Base-by-base conservation (phyloP, 2,888 invertebrate genomes). In the Brachynemurus nebulosus region DNA sequence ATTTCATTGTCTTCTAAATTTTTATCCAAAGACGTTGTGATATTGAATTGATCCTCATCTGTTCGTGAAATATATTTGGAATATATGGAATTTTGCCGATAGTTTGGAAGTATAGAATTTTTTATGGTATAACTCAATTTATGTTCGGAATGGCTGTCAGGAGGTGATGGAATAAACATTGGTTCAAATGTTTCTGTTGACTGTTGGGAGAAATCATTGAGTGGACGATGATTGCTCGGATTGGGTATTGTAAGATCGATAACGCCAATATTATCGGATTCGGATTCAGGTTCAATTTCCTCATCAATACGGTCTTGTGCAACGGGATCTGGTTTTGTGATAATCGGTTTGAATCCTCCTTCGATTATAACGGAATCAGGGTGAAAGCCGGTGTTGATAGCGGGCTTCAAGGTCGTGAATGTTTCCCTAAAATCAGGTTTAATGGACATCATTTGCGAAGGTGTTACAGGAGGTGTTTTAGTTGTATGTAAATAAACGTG, bases 261-360 rank as follows among this genome's bases (percentile, higher is more conserved):
- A 16, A 62, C 56, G 16, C 64, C 64, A 40, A 59, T 72, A 62
- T 57, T 66, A 51, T 74, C 72, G n/a, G 64, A 58, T 40, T 61
- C 58, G 3, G 63, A 50, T 51, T 66, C 61, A n/a, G 58, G 58
- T 20, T 58, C 58, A 16, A 46, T 53, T 41, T 55, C 57, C 51
- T 47, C 60, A 51, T 49, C 64, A 40, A 72, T 68, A 53, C 73
- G 65, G 44, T 75, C 71, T 58, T 74, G 69, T 18, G 66, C 65
- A 39, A 69, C 64, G 63, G 65, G 69, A 45, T 65, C 54, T 34
- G 64, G 68, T 59, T 72, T 74, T 42, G 72, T 66, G 7, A 80
- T 72, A 17, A 88, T 86, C 0, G 89, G 88, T 50, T 79, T 83
- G 55, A 89, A 89, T 0, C 88, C 88, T 45, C 84, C 78, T 64